These are phyloP conservation scores for Styela clava DNA, from an alignment of 23 tunicate species.

Conservation along the genomic window DNA sequence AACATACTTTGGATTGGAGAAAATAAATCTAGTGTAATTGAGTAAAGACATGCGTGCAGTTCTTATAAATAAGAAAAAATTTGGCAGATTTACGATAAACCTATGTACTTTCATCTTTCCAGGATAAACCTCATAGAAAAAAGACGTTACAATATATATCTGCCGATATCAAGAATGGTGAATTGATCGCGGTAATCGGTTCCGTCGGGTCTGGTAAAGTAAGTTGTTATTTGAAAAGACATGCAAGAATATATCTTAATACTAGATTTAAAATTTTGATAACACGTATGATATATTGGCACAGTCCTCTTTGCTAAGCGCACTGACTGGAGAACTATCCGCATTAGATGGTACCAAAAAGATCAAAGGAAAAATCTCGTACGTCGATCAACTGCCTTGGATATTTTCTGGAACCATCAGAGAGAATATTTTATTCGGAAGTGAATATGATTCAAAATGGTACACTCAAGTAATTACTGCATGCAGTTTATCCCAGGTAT, in stretches of 20 bases:
- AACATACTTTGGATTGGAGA: no score
- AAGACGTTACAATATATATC: slow-evolving; percentile 9
- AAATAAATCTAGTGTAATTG: no score
- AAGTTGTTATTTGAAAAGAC: background rate
- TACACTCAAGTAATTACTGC: background rate
- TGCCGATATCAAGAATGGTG: background rate
- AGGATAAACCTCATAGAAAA: no score
- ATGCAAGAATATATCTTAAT: no score
- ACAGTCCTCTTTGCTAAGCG: slow-evolving; percentile 26
- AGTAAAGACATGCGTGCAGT: background rate
- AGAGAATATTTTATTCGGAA: slow-evolving; percentile 10
- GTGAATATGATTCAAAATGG: background rate
- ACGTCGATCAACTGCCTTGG: slow-evolving; percentile 20
- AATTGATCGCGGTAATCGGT: slow-evolving; percentile 19
- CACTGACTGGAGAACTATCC: slow-evolving; percentile 9
- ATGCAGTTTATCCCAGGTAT: slow-evolving; percentile 4
- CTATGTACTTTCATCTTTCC: no score
- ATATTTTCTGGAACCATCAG: no score
- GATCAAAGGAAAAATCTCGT: background rate
- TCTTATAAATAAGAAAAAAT: background rate
- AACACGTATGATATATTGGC: no score
- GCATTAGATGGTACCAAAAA: background rate
- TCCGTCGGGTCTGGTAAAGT: slow-evolving; percentile 25
- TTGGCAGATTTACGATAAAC: no score
- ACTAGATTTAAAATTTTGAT: no score